Percentiles rank a stretch among this genome's conserved stretches.
These are phyloP conservation scores for Parelbella ahira DNA, from an alignment of 2,888 invertebrate species.

Conservation along the genomic window DNA sequence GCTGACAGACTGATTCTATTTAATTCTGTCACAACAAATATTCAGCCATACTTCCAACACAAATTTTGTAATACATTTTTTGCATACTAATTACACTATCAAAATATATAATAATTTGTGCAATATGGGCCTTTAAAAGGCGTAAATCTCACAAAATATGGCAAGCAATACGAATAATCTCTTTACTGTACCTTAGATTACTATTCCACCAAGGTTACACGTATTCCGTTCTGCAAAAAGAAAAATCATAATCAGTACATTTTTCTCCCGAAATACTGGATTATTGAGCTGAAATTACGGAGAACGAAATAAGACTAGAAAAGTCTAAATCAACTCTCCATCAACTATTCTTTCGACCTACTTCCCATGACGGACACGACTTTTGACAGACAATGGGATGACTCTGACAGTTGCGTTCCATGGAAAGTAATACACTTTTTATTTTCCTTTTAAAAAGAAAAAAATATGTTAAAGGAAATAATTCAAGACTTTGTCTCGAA, in stretches of 20 bases:
- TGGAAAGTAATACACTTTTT: too few relatives aligned
- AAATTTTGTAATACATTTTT: slow-evolving; percentile 26
- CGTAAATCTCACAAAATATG: slow-evolving; percentile 70
- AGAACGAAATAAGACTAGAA: slow-evolving; percentile 37
- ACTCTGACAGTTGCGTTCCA: slow-evolving; percentile 13
- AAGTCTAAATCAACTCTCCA: slow-evolving; percentile 38
- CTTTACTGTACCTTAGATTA: slow-evolving; percentile 56
- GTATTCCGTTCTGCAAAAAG: slow-evolving; percentile 40
- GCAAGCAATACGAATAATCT: slow-evolving; percentile 57
- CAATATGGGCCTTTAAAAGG: slow-evolving; percentile 49
- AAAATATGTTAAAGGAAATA: too few relatives aligned
- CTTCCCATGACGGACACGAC: slow-evolving; percentile 57
- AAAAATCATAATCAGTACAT: slow-evolving; percentile 45
- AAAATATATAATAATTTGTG: slow-evolving; percentile 36
- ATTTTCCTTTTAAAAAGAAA: too few relatives aligned
- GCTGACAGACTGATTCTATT: slow-evolving; percentile 43
- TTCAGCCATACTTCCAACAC: slow-evolving; percentile 27
- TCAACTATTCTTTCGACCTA: slow-evolving; percentile 67
- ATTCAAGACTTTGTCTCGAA: too few relatives aligned
- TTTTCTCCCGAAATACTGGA: slow-evolving; percentile 31
- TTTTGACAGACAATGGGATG: slow-evolving; percentile 35
- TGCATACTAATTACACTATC: slow-evolving; percentile 34
- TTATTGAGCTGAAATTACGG: slow-evolving; percentile 30
- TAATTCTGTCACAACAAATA: slow-evolving; percentile 43
- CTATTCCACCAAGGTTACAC: slow-evolving; percentile 47